Base-by-base conservation (phyloP, 1,140 invertebrate species). In the Camponotus vicinus region DNA sequence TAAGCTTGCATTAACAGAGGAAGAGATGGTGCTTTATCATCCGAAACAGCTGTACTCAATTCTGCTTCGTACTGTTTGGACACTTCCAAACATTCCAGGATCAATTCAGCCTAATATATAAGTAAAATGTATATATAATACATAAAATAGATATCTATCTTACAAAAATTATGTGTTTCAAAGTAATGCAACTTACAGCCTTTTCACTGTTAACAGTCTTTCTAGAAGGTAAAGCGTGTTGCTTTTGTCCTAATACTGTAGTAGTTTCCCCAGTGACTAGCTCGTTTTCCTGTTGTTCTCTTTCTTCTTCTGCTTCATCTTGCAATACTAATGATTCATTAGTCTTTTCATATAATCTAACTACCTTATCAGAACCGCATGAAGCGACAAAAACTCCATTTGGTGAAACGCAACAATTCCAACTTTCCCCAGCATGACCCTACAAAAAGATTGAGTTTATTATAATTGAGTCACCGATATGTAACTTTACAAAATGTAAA, bases 131-230 rank as follows among this genome's bases (percentile, higher is more conserved):
- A 13, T 15, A 52, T 27, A 27, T 27, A 27, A 27, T 27, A 79
- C 18, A 57, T 76, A 37, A 57, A 88, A 15, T 27, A 8, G 6
- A 42, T 40, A 87, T 13, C 37, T 37, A 37, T 52, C 18, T 63
- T 18, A 11, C 4, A n/a, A 64, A 86, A 64, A 86, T 40, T 52
- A 34, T 64, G 3, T 34, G 3, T 37, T 87, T 66, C 42, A 52
- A 63, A 52, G 4, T 67, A 13, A 45, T 67, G 42, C 4, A 32
- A 87, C 96, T 96, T 96, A 98, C 98, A 75, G 97, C 97, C 96
- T 97, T 98, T 94, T 99, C 98, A 87, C 98, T 98, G 67, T 98
- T 98, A 18, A 98, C 96, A 0, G 98, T 99, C 95, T 98, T 99
- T 88, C 97, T 97, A 0, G 98, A 97, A 3, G 99, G 97, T 89